These are phyloP conservation scores for Archegozetes longisetosus DNA, from an alignment of 1,140 invertebrate species.

Conservation along the genomic window DNA sequence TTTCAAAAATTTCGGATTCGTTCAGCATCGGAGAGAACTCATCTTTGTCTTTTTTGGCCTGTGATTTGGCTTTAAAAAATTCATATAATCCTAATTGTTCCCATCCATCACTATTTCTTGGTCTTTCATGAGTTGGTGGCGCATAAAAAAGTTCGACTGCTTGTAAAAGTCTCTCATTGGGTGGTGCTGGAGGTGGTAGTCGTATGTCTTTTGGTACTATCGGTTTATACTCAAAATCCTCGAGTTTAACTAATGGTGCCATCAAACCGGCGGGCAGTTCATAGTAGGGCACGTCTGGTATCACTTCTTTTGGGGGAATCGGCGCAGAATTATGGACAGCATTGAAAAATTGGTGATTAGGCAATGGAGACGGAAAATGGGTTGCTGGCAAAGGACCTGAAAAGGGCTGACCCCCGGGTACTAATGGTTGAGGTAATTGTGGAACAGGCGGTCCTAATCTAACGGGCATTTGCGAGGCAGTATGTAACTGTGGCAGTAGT, in stretches of 20 bases:
- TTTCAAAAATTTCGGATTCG: background rate
- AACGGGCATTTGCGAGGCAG: background rate
- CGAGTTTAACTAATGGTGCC: slow-evolving; percentile 78
- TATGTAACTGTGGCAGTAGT: slow-evolving; percentile 1
- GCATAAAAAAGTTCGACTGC: slow-evolving; percentile 92
- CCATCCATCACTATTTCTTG: slow-evolving; percentile 92
- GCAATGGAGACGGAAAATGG: background rate
- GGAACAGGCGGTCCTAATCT: background rate
- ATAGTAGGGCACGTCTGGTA: slow-evolving; percentile 84
- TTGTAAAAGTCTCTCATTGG: slow-evolving; percentile 70
- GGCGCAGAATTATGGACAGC: background rate
- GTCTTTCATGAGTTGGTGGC: slow-evolving; percentile 76
- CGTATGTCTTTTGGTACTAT: slow-evolving; percentile 76
- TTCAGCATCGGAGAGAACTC: slow-evolving; percentile 30
- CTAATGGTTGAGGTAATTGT: slow-evolving; percentile 1
- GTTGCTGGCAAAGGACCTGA: slow-evolving; percentile 1
- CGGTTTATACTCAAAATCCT: slow-evolving; percentile 75
- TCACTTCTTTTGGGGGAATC: slow-evolving; percentile 31
- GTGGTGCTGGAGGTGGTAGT: slow-evolving; percentile 77
- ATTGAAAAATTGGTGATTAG: slow-evolving; percentile 7
- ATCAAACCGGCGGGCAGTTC: slow-evolving; percentile 89
- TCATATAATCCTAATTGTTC: slow-evolving; percentile 91
- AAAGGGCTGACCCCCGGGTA: slow-evolving; percentile 8
- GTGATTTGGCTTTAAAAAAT: slow-evolving; percentile 90
- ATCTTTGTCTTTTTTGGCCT: slow-evolving; percentile 71